Percentiles rank a stretch among this genome's conserved stretches.
Conservation (phyloP, 2,888 invertebrate genomes). For the Byasa hedistus region DNA sequence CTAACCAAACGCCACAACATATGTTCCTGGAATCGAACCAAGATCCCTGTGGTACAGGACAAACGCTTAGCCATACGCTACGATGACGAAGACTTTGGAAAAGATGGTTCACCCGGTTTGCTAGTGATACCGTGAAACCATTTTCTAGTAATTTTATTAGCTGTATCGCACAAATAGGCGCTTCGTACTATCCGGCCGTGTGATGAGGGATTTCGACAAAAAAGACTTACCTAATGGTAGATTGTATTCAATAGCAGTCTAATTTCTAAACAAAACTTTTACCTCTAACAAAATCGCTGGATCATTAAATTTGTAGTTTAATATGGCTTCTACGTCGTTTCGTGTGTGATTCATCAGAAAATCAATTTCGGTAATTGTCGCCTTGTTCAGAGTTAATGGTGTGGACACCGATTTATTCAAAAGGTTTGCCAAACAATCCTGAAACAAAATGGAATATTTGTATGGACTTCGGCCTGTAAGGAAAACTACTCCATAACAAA, state of each 20-base stretch:
- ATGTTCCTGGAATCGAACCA: no score
- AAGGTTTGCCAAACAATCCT: conserved; percentile 56
- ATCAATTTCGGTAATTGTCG: conserved; percentile 65
- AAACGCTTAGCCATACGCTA: no score
- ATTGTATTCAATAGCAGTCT: background rate
- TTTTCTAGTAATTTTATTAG: no score
- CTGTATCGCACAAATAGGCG: no score
- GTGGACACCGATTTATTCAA: conserved; percentile 55
- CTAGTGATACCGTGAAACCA: no score
- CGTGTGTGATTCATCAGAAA: conserved; percentile 63
- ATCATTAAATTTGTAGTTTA: conserved; percentile 90
- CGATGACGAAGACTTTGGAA: no score
- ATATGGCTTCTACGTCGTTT: conserved; percentile 79
- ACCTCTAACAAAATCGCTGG: conserved; percentile 89
- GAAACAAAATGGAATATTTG: conserved; percentile 29
- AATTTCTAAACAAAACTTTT: conserved; percentile 26
- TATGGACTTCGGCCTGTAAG: background rate
- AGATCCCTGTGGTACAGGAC: no score
- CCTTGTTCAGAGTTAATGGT: conserved; percentile 55
- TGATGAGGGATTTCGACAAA: no score
- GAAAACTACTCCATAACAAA: background rate
- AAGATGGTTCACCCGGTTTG: no score
- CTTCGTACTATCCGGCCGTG: no score
- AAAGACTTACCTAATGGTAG: background rate
- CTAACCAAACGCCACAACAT: no score